phyloP scores from a whole-genome alignment of 2,797 vertebrate species.

The Lutjanus campechanus region DNA sequence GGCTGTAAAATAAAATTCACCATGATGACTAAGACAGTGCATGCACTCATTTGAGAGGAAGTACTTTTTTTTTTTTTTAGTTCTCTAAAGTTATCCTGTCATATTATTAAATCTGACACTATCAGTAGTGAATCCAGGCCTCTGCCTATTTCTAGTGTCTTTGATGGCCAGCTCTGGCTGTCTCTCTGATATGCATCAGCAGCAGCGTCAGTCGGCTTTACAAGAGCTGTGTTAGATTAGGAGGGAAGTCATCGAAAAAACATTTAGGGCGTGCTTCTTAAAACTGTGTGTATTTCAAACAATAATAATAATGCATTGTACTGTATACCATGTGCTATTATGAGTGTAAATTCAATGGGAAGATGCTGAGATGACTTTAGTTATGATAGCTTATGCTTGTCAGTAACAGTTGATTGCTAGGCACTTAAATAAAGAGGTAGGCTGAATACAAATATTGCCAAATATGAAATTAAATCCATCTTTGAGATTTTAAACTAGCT shows the following conservation, averaged over 20 bases:
- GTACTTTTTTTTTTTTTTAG: constrained; percentile 31
- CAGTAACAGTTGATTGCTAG: constrained; percentile 62
- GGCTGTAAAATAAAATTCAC: constrained; percentile 31
- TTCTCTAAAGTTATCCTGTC: constrained; percentile 60
- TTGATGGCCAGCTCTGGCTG: constrained; percentile 68
- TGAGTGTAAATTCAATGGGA: constrained; percentile 26
- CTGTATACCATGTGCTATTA: constrained; percentile 2
- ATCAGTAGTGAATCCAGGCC: constrained; percentile 75
- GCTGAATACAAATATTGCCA: constrained; percentile 65
- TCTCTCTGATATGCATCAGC: constrained; percentile 76
- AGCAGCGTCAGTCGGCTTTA: constrained; percentile 32
- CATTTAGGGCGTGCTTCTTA: constrained; percentile 22
- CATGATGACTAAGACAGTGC: constrained; percentile 32
- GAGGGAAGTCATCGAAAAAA: constrained; percentile 32
- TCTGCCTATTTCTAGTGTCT: constrained; percentile 67
- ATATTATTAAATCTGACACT: constrained; percentile 76
- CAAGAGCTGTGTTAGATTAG: constrained; percentile 45
- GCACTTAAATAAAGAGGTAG: constrained; percentile 87
- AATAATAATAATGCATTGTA: neutral
- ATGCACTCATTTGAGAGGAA: constrained; percentile 37
- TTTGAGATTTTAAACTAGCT: constrained; percentile 39
- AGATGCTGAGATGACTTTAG: constrained; percentile 36
- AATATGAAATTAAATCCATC: constrained; percentile 55
- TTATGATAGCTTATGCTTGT: constrained; percentile 50
- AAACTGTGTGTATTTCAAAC: constrained; percentile 21